phyloP scores from a whole-genome alignment of 2,888 invertebrate species.

The Drymonia ruficornis region DNA sequence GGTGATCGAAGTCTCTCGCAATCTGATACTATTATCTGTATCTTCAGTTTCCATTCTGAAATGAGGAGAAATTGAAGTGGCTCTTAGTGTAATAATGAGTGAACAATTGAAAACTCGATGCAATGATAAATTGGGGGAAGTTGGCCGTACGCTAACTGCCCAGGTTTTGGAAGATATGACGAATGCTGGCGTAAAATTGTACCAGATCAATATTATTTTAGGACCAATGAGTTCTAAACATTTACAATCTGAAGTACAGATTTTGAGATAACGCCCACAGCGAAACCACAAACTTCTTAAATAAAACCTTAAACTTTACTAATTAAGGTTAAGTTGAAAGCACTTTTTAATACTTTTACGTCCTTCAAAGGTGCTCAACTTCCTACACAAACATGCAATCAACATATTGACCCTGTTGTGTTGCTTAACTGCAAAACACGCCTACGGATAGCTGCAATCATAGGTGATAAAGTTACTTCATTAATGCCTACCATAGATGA shows the following conservation, averaged over 20 bases:
- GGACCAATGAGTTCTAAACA: no score
- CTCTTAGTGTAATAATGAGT: no score
- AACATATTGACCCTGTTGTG: conserved; percentile 23
- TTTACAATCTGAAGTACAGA: no score
- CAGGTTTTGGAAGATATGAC: no score
- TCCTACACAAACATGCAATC: conserved; percentile 19
- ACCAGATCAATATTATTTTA: no score
- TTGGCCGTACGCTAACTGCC: no score
- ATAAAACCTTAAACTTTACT: not conserved
- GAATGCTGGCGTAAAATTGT: no score
- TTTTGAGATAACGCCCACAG: no score
- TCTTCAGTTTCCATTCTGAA: no score
- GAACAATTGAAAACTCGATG: no score
- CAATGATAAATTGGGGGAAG: no score
- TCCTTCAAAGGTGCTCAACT: conserved; percentile 1
- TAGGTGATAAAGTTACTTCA: conserved; percentile 19
- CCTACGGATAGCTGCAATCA: conserved; percentile 23
- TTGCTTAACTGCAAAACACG: conserved; percentile 28
- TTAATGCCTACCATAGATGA: not conserved
- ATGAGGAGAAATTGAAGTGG: no score
- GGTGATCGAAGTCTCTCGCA: not conserved
- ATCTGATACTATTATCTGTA: not conserved
- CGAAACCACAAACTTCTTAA: not conserved
- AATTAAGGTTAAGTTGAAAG: not conserved
- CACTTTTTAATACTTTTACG: not conserved